Base-by-base conservation (phyloP, 2,888 invertebrate species). In the Volucella inflata region DNA sequence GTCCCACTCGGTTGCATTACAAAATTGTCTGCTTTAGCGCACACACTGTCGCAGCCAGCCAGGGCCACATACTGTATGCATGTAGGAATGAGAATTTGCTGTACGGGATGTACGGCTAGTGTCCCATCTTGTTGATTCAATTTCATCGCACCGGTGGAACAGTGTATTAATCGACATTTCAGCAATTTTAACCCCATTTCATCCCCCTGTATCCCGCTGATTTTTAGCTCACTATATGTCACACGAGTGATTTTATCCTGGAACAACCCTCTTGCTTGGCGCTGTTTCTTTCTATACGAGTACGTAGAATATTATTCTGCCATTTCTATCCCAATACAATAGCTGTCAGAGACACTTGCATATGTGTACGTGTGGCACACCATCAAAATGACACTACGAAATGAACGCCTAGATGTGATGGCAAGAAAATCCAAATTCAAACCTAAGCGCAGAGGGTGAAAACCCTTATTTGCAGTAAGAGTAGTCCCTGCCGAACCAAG, bases 81-180 rank as follows among this genome's bases (percentile, higher is more conserved):
- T 30, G 6, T 30, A 30, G 6, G 30, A 30, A 30, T 30, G 30
- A 30, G 30, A 30, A 30, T 30, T 6, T 3, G 30, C n/a, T 30
- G 30, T 30, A 30, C 21, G 59, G 16, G 16, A 0, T 12, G 42
- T 36, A 44, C 70, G 67, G 75, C 71, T 75, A 72, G 83, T 84
- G 65, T 75, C 65, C 77, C 85, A 72, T 85, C 85, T 81, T 85
- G 85, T 85, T 85, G 85, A 85, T 81, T 81, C 85, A 85, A 81
- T 85, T 76, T 77, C 76, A 68, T 72, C 76, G 80, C 67, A 84
- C 80, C 77, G 68, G 85, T 59, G 75, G 60, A 78, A 76, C 76
- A 67, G 72, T 74, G 64, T 79, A 85, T 85, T 81, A 85, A 81
- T 80, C 81, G 83, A 87, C 77, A 55, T 83, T 77, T 80, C 78